A percentile compares a stretch with the other conserved stretches of the same genome.
Conservation (phyloP, 2,797 vertebrate species). For the Poecilia velifera region DNA sequence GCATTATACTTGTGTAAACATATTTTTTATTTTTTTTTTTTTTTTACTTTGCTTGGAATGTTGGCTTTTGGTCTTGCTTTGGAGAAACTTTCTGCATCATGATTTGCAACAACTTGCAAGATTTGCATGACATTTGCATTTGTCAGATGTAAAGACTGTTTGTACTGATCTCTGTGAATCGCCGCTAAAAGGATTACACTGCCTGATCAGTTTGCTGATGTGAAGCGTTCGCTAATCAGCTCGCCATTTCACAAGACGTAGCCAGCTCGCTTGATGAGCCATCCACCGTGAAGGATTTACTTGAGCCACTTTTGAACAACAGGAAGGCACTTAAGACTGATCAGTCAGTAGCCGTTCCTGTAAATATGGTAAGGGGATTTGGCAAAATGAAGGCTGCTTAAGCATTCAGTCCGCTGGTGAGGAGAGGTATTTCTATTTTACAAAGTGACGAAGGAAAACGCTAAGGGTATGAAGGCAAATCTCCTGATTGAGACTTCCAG, state of each 20-base stretch:
- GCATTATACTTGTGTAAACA: conserved; percentile 72
- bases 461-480: conserved; percentile 7
- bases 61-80: conserved; percentile 62
- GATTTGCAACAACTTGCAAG: conserved; percentile 62
- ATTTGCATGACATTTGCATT: conserved; percentile 71
- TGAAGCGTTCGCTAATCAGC: conserved; percentile 58
- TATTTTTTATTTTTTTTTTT: conserved; percentile 26
- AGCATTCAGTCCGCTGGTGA: conserved; percentile 26
- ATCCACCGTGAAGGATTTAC: conserved; percentile 42
- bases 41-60: conserved; percentile 62
- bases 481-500: conserved; percentile 30
- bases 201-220: conserved; percentile 59
- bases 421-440: conserved; percentile 30
- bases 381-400: conserved; percentile 22
- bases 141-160: conserved; percentile 64
- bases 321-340: conserved; percentile 37
- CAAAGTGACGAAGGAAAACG: conserved; percentile 21
- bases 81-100: conserved; percentile 50
- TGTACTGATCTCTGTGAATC: conserved; percentile 67
- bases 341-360: conserved; percentile 35
- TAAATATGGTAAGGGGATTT: conserved; percentile 46
- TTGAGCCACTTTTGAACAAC: conserved; percentile 38
- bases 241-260: conserved; percentile 43
- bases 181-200: conserved; percentile 55
- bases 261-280: conserved; percentile 38